These are phyloP conservation scores for Dicyrtomina minuta DNA, from an alignment of 2,888 invertebrate species.

Conservation along the genomic window DNA sequence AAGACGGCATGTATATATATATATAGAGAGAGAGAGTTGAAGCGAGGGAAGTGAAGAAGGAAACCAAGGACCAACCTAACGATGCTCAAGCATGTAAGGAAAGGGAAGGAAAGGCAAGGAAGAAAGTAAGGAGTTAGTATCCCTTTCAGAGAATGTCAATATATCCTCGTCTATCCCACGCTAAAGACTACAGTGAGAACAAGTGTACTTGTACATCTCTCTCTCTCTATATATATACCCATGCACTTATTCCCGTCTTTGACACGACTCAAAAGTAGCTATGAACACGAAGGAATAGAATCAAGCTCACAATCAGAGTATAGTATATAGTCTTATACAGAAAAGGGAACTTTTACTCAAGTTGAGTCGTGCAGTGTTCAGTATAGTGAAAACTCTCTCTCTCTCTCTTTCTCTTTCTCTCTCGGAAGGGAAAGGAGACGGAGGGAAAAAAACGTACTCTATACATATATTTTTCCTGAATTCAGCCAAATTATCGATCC, in stretches of 20 bases:
- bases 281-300: neutral
- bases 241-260: no score
- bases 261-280: no score
- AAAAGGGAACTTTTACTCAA: neutral
- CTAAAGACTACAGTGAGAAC: no score
- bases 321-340: neutral
- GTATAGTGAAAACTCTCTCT: no score
- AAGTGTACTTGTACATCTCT: neutral
- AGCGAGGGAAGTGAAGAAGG: neutral
- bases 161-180: neutral
- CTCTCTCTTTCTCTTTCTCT: neutral
- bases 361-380: neutral
- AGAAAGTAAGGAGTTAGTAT: neutral
- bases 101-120: neutral
- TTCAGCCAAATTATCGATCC: slow-evolving; percentile 37
- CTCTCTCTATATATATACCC: no score
- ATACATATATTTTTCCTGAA: slow-evolving; percentile 21
- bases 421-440: neutral
- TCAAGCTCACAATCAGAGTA: no score
- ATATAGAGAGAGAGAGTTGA: neutral
- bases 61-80: neutral
- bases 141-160: neutral
- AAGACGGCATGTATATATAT: neutral
- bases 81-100: neutral
- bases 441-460: neutral